Conservation (phyloP, 2,797 vertebrate genomes). For the Dendrocincla tyrannina region DNA sequence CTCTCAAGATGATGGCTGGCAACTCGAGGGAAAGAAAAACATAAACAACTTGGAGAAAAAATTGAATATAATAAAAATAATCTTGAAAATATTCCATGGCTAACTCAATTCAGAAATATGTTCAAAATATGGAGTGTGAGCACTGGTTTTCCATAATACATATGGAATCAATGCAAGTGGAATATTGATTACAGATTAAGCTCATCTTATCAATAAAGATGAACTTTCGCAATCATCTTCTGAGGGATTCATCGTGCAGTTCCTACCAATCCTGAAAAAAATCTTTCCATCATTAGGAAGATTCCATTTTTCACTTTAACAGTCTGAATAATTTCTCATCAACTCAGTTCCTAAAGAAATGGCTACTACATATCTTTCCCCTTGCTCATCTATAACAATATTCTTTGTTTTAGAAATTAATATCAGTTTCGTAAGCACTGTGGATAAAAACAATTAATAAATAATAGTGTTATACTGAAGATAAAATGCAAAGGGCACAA, state of each 20-base stretch:
- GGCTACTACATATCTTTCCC: neutral
- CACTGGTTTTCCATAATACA: neutral
- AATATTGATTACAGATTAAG: slow-evolving; percentile 32
- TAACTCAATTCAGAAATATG: slow-evolving; percentile 15
- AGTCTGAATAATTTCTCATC: neutral
- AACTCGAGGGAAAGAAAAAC: slow-evolving; percentile 23
- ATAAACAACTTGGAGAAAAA: slow-evolving; percentile 34
- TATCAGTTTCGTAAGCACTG: neutral
- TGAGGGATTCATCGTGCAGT: neutral
- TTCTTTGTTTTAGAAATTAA: neutral
- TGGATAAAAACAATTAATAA: neutral
- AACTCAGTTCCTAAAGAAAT: neutral
- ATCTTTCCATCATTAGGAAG: neutral
- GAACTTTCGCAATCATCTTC: neutral
- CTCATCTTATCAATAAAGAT: neutral
- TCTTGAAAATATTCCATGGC: slow-evolving; percentile 34
- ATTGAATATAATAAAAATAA: slow-evolving; percentile 15
- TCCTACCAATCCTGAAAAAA: neutral
- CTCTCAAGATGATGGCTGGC: slow-evolving; percentile 46
- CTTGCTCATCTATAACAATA: neutral
- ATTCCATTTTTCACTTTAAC: neutral
- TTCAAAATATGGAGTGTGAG: slow-evolving; percentile 25
- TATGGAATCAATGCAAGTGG: neutral
- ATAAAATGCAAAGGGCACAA: neutral
- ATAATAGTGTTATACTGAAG: neutral